A percentile compares a stretch with the other conserved stretches of the same genome.
These are phyloP conservation scores for Escarpia spicata DNA, from an alignment of 2,888 invertebrate species.

Conservation along the genomic window DNA sequence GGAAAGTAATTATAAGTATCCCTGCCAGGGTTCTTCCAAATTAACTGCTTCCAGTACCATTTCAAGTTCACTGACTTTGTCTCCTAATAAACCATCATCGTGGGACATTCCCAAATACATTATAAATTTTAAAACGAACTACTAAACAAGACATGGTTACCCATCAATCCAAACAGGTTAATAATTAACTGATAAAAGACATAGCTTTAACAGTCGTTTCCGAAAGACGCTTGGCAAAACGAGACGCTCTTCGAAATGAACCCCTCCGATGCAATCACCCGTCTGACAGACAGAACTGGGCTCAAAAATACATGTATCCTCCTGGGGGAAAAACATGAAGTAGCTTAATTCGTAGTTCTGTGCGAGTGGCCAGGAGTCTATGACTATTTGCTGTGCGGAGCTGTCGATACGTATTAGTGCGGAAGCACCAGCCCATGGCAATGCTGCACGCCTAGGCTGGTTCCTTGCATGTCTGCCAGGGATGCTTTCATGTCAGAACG, in stretches of 20 bases:
- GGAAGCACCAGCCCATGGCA: slow-evolving; percentile 8
- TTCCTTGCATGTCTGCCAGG: background rate
- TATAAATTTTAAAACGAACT: background rate
- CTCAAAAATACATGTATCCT: background rate
- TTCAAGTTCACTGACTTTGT: too few relatives aligned
- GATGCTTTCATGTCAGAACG: background rate
- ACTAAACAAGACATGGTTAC: background rate
- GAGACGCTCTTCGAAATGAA: background rate
- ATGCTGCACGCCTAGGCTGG: background rate
- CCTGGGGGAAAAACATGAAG: background rate
- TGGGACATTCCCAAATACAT: background rate
- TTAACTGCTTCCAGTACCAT: too few relatives aligned
- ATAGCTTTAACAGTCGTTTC: background rate
- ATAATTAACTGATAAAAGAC: background rate
- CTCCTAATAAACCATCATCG: background rate
- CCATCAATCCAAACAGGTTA: background rate
- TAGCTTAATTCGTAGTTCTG: background rate
- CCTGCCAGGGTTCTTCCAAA: too few relatives aligned
- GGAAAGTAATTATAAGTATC: too few relatives aligned
- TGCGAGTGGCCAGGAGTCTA: background rate
- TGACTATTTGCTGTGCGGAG: background rate
- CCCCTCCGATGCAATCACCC: background rate
- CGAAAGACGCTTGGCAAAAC: background rate
- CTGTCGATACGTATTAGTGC: background rate
- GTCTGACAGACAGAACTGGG: background rate